Conservation (phyloP, 2,797 vertebrate species). For the Macroramphosus scolopax region DNA sequence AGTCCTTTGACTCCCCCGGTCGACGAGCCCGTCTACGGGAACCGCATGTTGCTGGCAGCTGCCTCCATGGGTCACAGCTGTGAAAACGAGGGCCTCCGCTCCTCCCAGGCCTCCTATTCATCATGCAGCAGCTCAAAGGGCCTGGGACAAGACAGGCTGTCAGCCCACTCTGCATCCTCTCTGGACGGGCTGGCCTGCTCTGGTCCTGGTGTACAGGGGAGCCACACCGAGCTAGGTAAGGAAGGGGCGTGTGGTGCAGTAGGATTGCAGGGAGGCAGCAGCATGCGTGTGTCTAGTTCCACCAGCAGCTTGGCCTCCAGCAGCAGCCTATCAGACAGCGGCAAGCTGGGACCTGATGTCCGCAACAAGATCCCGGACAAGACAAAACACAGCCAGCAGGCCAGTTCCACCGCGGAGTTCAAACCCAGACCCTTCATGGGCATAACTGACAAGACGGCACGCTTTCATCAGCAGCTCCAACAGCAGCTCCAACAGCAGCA, state of each 20-base stretch:
- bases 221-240: constrained; percentile 57
- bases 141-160: constrained; percentile 69
- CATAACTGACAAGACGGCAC: constrained; percentile 91
- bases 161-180: constrained; percentile 72
- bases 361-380: constrained; percentile 83
- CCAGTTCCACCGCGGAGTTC: constrained; percentile 73
- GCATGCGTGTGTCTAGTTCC: constrained; percentile 83
- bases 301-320: constrained; percentile 87
- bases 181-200: constrained; percentile 68
- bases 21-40: constrained; percentile 68
- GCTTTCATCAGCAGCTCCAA: constrained; percentile 83
- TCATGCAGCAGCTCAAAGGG: no score
- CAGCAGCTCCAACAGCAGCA: constrained; percentile 39
- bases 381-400: constrained; percentile 68
- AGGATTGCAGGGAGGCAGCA: constrained; percentile 61
- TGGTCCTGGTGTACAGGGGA: constrained; percentile 46
- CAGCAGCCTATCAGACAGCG: constrained; percentile 84
- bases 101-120: constrained; percentile 62
- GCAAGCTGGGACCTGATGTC: constrained; percentile 86
- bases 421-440: constrained; percentile 96
- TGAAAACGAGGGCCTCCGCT: constrained; percentile 61
- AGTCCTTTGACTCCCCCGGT: constrained; percentile 62
- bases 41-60: constrained; percentile 63
- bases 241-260: constrained; percentile 54
- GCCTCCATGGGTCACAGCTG: constrained; percentile 54